Conservation (phyloP, 2,797 vertebrate genomes). For the Zonotrichia albicollis region DNA sequence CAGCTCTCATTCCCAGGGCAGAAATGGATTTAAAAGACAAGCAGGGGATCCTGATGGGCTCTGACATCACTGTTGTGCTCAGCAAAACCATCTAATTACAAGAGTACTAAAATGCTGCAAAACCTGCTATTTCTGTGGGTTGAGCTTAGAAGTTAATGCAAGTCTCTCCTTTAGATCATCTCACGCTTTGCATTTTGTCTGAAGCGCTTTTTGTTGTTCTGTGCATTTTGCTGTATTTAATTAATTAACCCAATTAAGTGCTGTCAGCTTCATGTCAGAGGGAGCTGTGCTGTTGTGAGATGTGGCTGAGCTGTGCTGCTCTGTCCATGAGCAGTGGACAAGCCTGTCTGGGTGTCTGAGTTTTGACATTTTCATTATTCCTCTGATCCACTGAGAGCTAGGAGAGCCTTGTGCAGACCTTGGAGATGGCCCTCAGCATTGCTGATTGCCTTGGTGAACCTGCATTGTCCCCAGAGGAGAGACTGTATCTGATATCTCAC, state of each 20-base stretch:
- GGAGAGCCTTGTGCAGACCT: background rate
- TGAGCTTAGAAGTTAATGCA: background rate
- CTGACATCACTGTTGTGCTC: background rate
- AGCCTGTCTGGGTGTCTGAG: background rate
- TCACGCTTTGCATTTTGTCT: background rate
- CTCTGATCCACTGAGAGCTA: background rate
- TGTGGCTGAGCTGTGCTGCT: background rate
- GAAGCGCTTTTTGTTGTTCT: background rate
- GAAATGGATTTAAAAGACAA: slow-evolving; percentile 1
- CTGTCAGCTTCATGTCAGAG: background rate
- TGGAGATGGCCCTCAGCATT: background rate
- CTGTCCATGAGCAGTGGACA: accelerated
- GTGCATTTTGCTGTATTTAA: background rate
- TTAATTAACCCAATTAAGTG: background rate
- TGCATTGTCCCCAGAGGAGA: background rate
- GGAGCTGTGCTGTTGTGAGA: background rate
- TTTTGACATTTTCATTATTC: background rate
- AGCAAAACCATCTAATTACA: background rate
- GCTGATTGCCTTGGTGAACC: background rate
- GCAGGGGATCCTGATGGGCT: background rate
- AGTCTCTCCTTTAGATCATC: background rate
- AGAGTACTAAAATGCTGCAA: background rate
- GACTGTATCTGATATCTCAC: background rate
- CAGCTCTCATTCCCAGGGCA: background rate
- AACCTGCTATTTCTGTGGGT: background rate